These are phyloP conservation scores for Dallia pectoralis DNA, from an alignment of 2,797 vertebrate species.

Conservation along the genomic window DNA sequence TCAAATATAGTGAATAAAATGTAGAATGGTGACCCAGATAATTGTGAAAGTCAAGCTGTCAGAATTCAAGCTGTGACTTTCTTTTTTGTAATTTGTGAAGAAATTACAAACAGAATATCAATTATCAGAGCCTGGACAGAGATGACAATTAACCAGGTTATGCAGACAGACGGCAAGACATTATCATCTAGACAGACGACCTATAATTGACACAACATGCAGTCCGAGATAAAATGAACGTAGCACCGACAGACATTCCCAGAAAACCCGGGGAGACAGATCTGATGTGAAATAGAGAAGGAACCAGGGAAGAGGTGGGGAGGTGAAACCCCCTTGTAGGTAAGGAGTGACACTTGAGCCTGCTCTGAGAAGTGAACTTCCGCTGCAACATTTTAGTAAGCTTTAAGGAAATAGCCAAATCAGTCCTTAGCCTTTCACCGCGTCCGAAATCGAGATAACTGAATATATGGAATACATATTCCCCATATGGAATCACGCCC, in stretches of 20 bases:
- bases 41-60: slow-evolving; percentile 64
- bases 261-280: slow-evolving; percentile 8
- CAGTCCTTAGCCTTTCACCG: slow-evolving; percentile 50
- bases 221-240: slow-evolving; percentile 27
- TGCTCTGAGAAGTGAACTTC: slow-evolving; percentile 49
- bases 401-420: slow-evolving; percentile 34
- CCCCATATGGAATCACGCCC: slow-evolving; percentile 30
- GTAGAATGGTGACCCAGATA: slow-evolving; percentile 59
- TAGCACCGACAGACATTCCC: slow-evolving; percentile 44
- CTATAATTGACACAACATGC: slow-evolving; percentile 32
- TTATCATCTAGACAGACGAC: background rate
- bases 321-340: slow-evolving; percentile 33
- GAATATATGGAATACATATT: slow-evolving; percentile 42
- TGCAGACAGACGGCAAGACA: background rate
- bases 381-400: slow-evolving; percentile 45
- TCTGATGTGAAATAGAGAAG: slow-evolving; percentile 18
- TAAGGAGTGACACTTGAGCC: slow-evolving; percentile 52
- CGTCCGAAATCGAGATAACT: slow-evolving; percentile 44
- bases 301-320: slow-evolving; percentile 29
- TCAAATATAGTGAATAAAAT: background rate
- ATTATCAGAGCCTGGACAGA: slow-evolving; percentile 67
- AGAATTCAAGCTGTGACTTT: slow-evolving; percentile 58
- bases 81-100: slow-evolving; percentile 46
- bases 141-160: background rate
- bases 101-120: slow-evolving; percentile 54